Conservation (phyloP, 2,888 invertebrate species). For the Oithona nana region DNA sequence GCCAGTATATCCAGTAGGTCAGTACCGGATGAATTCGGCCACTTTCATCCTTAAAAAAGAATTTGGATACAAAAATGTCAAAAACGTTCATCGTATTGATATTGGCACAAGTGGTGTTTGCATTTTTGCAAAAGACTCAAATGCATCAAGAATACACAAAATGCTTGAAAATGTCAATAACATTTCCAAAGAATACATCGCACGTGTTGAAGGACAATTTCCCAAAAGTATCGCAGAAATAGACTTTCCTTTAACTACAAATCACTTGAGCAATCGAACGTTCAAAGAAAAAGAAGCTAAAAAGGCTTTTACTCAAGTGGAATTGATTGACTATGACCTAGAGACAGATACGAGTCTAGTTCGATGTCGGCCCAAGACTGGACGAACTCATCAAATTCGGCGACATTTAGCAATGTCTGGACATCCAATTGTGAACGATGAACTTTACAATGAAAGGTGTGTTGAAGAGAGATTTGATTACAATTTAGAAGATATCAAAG, state of each 20-base stretch:
- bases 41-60: neutral
- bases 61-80: neutral
- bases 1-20: neutral
- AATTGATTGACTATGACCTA: neutral
- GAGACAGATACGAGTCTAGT: neutral
- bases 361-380: neutral
- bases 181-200: slow-evolving; percentile 1
- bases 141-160: neutral
- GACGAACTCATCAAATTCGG: slow-evolving; percentile 10
- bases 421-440: slow-evolving; percentile 1
- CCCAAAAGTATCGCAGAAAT: neutral
- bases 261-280: neutral
- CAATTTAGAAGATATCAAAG: neutral
- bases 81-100: neutral
- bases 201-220: neutral
- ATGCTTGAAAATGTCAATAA: neutral
- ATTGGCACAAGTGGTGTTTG: slow-evolving; percentile 3
- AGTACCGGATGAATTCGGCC: neutral
- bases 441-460: neutral
- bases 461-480: neutral
- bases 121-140: neutral
- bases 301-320: neutral
- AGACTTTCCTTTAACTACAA: neutral
- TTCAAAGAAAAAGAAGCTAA: neutral
- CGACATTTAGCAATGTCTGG: neutral